Base-by-base conservation (phyloP, 2,888 invertebrate species). In the Athalia rosae region DNA sequence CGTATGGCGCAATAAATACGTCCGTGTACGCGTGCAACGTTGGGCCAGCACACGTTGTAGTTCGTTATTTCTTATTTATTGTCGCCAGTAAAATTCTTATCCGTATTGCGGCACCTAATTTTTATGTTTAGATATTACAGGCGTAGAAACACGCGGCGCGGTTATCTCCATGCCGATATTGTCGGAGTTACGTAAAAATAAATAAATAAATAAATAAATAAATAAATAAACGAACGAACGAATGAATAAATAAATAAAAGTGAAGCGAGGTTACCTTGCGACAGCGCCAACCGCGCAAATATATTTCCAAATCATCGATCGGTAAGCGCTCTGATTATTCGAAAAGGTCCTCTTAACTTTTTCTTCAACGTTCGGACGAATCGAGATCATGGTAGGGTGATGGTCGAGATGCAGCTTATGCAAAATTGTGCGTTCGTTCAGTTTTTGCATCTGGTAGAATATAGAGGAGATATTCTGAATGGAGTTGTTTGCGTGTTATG, bases 401-500 rank as follows among this genome's bases (percentile, higher is more conserved):
- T 28, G 28, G 43, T 11, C 62, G 45, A 43, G 62, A 62, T 43
- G 28, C 28, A 2, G 28, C 28, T 2, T 28, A 28, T 28, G 28
- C 28, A 28, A 28, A 28, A n/a, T n/a, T 28, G 28, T 28, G 28
- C 28, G 28, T 28, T 28, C 28, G 28, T 28, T 28, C 28, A 28
- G 28, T 28, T 28, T 28, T 28, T 62, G 28, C 62, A 41, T 6
- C 43, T 6, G 11, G 28, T 28, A 28, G 28, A 28, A 28, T 28
- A 28, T 28, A 28, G 28, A 28, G 28, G 28, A 48, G 47, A 47
- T 41, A 48, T 67, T 53, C 67, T 61, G n/a, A 79, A 83, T 83
- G 81, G 81, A 83, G 82, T 82, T 83, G 82, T 83, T 82, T 83
- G 81, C 82, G 82, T 48, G 62, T 64, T 73, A 76, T 78, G 71